These are phyloP conservation scores for Lithobates sylvaticus DNA, from an alignment of 2,797 vertebrate species.

Conservation along the genomic window DNA sequence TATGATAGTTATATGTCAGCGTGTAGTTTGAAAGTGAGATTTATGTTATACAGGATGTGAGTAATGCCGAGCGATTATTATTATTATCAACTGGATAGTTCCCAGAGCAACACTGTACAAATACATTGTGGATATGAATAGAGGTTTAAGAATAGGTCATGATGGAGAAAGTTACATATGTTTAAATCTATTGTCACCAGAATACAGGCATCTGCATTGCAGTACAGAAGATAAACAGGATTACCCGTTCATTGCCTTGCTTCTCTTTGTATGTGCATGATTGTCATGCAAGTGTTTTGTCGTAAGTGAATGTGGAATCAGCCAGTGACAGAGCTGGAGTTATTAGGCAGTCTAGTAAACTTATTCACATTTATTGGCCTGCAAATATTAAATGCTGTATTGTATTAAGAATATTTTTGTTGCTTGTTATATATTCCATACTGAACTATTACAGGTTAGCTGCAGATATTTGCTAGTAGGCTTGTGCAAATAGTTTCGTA, in stretches of 20 bases:
- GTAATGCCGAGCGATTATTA: conserved; percentile 35
- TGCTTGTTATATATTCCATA: no score
- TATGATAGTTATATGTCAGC: not conserved
- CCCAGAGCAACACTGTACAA: conserved; percentile 13
- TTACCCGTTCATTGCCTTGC: not conserved
- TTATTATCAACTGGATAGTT: conserved; percentile 27
- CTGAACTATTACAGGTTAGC: no score
- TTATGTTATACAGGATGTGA: conserved; percentile 43
- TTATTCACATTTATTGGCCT: no score
- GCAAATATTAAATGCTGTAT: no score
- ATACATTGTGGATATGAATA: conserved; percentile 15
- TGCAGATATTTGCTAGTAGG: no score
- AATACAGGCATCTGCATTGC: not conserved
- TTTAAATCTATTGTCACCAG: not conserved
- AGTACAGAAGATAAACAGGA: not conserved
- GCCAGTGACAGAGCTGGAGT: no score
- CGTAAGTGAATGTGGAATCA: no score
- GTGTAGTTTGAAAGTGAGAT: conserved; percentile 14
- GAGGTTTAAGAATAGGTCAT: not conserved
- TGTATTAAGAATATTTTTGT: no score
- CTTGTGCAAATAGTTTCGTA: no score
- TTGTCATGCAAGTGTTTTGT: not conserved
- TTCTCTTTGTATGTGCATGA: not conserved
- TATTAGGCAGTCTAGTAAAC: no score
- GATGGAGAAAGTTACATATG: conserved; percentile 7